Evolutionary conservation across 2,888 invertebrate genomes (phyloP).

Genomic region (Hydrotaea cyrtoneurina): DNA sequence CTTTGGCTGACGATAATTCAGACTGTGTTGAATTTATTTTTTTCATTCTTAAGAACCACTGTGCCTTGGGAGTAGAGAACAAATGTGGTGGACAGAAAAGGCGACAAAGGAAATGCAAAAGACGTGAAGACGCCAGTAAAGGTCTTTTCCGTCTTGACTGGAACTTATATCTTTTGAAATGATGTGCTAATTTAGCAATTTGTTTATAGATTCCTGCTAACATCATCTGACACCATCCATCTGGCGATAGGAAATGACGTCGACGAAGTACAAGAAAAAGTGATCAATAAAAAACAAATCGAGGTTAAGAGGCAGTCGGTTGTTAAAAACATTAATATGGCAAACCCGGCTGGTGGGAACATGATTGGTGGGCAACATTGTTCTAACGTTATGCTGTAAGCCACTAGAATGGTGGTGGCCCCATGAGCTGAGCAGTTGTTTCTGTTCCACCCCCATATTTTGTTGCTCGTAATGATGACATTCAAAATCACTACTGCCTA

Average conservation of each 20-base stretch:
- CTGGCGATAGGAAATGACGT: slow-evolving; percentile 25
- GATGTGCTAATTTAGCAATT: slow-evolving; percentile 67
- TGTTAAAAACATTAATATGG: slow-evolving; percentile 28
- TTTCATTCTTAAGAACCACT: no score
- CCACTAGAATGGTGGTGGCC: neutral
- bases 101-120: neutral
- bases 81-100: neutral
- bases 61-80: neutral
- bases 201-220: slow-evolving; percentile 43
- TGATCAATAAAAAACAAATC: slow-evolving; percentile 64
- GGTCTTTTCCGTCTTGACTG: slow-evolving; percentile 8
- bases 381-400: neutral
- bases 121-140: neutral
- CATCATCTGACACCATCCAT: slow-evolving; percentile 30
- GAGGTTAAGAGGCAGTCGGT: slow-evolving; percentile 51
- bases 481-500: slow-evolving; percentile 22
- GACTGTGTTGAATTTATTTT: no score
- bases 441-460: neutral
- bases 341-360: neutral
- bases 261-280: slow-evolving; percentile 37
- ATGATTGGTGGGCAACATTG: neutral
- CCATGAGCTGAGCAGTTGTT: slow-evolving; percentile 4
- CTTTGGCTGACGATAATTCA: no score
- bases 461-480: slow-evolving; percentile 46
- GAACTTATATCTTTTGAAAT: slow-evolving; percentile 39